Conservation (phyloP, 2,113 vertebrate genomes). For the Ibidorhyncha struthersii region DNA sequence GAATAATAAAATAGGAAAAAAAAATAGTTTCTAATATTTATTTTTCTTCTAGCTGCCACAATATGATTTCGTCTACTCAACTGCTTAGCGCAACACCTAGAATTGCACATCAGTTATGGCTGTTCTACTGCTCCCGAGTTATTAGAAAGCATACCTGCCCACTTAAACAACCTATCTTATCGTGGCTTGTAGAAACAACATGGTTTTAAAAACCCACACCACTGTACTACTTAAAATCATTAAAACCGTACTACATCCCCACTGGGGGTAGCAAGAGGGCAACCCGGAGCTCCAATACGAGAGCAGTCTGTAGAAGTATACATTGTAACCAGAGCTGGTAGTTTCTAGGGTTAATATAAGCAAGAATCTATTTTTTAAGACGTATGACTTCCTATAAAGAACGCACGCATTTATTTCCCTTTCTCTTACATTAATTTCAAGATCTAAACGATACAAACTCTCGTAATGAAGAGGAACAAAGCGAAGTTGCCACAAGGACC, state of each 20-base stretch:
- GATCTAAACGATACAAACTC: not conserved
- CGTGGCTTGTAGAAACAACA: not conserved
- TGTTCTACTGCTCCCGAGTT: not conserved
- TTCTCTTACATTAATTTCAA: not conserved
- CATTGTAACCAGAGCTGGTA: not conserved
- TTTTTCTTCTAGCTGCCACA: not conserved
- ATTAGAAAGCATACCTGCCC: not conserved
- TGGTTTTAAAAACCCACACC: not conserved
- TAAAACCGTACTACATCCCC: not conserved
- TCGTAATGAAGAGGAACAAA: not conserved
- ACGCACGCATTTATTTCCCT: not conserved
- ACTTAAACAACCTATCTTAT: not conserved
- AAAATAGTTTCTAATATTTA: not conserved
- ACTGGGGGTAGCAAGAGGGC: not conserved
- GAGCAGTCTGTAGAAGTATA: not conserved
- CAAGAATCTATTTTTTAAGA: not conserved
- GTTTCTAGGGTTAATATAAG: not conserved
- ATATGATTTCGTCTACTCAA: not conserved
- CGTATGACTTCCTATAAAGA: fast-evolving
- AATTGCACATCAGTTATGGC: not conserved
- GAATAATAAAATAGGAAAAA: not conserved
- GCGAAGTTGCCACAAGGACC: not conserved
- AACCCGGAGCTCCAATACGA: fast-evolving
- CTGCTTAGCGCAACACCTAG: not conserved
- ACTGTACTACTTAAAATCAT: not conserved